These are phyloP conservation scores for Gymnobelideus leadbeateri DNA, from an alignment of 2,113 vertebrate genomes.

Conservation along the genomic window DNA sequence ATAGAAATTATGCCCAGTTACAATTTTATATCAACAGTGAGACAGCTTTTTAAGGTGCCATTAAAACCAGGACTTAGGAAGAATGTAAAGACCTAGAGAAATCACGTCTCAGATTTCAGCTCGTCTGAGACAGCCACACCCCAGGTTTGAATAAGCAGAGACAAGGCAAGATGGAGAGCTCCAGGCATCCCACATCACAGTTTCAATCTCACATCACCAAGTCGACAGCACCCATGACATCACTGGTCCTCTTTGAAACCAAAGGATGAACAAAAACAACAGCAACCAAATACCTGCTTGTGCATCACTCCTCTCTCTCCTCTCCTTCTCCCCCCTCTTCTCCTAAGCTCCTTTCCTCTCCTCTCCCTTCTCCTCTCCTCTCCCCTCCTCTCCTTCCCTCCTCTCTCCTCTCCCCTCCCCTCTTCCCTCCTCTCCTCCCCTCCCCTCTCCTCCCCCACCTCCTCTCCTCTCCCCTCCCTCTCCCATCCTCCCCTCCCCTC, in stretches of 20 bases:
- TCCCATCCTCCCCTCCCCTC: too few species aligned
- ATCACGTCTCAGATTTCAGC: not conserved
- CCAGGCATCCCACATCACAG: not conserved
- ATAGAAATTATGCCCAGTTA: not conserved
- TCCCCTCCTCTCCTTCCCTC: not conserved
- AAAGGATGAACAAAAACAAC: not conserved
- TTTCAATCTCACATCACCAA: not conserved
- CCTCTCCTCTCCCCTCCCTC: too few species aligned
- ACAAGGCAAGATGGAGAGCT: not conserved
- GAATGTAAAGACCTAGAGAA: not conserved
- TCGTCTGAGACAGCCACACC: not conserved
- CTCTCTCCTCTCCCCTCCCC: not conserved
- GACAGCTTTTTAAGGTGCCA: not conserved
- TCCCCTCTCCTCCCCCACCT: accelerated
- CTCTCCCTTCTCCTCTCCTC: not conserved
- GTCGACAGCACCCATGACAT: not conserved
- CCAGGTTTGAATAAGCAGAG: not conserved
- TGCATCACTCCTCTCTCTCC: not conserved
- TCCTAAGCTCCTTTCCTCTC: too few species aligned
- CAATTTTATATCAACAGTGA: not conserved
- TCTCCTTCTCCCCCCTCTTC: too few species aligned
- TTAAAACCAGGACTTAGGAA: not conserved
- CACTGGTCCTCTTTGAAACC: not conserved
- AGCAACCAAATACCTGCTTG: not conserved
- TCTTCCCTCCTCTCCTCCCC: accelerated